Percentiles rank a stretch among this genome's conserved stretches.
Conservation (phyloP, 2,113 vertebrate genomes). For the Procavia capensis region DNA sequence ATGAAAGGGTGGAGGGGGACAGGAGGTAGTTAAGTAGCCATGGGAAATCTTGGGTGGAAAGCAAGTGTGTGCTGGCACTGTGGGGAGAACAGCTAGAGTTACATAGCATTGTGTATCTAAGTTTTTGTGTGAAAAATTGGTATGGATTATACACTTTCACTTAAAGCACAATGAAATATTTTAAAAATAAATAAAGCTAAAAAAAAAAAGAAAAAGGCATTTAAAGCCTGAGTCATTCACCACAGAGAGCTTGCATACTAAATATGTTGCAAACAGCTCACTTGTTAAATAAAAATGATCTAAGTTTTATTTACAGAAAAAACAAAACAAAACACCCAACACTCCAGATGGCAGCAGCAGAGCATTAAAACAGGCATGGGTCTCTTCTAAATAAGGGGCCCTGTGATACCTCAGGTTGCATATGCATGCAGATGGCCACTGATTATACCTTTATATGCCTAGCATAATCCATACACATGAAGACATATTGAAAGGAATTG, state of each 20-base stretch:
- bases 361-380: not conserved
- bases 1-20: too few relatives aligned
- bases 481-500: not conserved
- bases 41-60: too few relatives aligned
- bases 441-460: not conserved
- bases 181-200: too few relatives aligned
- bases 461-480: not conserved
- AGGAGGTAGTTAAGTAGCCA: too few relatives aligned
- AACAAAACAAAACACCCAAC: too few relatives aligned
- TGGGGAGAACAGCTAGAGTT: too few relatives aligned
- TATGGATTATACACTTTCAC: too few relatives aligned
- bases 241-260: conserved; percentile 63
- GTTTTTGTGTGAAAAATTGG: too few relatives aligned
- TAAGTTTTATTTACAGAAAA: not conserved
- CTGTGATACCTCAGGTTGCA: not conserved
- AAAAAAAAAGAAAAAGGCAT: conserved; percentile 72
- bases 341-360: not conserved
- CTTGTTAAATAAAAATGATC: not conserved
- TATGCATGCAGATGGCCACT: not conserved
- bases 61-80: too few relatives aligned
- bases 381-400: not conserved
- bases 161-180: too few relatives aligned
- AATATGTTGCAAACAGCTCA: conserved; percentile 72
- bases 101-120: too few relatives aligned
- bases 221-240: conserved; percentile 76